A percentile compares a stretch with the other conserved stretches of the same genome.
These are phyloP conservation scores for Brachionus calyciflorus DNA, from an alignment of 1,140 invertebrate species.

Conservation along the genomic window DNA sequence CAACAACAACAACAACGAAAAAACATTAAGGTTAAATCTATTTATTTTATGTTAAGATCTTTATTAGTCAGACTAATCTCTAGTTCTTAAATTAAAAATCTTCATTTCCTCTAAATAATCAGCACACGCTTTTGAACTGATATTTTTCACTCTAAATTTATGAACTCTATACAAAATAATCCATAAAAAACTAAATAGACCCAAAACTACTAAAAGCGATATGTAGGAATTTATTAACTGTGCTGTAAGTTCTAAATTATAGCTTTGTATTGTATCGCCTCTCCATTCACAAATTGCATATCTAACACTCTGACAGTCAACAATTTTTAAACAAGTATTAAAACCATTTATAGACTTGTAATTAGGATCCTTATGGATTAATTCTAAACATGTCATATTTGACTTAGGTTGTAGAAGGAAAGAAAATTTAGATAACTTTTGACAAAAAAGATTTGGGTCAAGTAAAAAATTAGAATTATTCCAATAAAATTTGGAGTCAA, in stretches of 20 bases:
- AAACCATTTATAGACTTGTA: neutral
- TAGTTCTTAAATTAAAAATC: slow-evolving; percentile 9
- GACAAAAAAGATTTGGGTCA: neutral
- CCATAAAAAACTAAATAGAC: slow-evolving; percentile 12
- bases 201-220: neutral
- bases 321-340: neutral
- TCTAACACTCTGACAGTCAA: neutral
- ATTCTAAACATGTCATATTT: neutral
- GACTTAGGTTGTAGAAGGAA: neutral
- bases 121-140: slow-evolving; percentile 7
- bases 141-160: neutral
- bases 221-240: slow-evolving; percentile 23
- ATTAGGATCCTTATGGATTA: neutral
- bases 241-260: neutral
- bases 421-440: neutral
- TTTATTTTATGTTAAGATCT: neutral
- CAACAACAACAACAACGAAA: no score
- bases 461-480: neutral
- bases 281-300: slow-evolving; percentile 27
- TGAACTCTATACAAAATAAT: slow-evolving; percentile 14
- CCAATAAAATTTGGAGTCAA: neutral
- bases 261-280: slow-evolving; percentile 9
- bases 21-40: no score
- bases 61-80: neutral
- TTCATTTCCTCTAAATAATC: slow-evolving; percentile 22